These are phyloP conservation scores for Tortrix viridana DNA, from an alignment of 2,888 invertebrate genomes.

Conservation along the genomic window DNA sequence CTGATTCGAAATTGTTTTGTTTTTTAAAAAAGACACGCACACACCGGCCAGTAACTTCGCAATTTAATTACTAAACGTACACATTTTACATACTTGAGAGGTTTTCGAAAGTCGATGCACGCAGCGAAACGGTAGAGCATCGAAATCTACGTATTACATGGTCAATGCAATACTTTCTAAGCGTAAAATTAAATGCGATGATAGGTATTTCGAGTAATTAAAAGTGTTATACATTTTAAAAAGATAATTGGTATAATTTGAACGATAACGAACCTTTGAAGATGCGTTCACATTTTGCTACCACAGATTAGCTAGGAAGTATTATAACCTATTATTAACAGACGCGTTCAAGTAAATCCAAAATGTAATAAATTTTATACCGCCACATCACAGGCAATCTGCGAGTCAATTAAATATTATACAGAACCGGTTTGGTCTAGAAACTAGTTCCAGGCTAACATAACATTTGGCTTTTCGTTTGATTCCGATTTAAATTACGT, in stretches of 20 bases:
- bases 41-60: slow-evolving; percentile 55
- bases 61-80: slow-evolving; percentile 53
- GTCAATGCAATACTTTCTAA: slow-evolving; percentile 55
- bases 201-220: slow-evolving; percentile 25
- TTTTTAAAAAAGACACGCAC: slow-evolving; percentile 42
- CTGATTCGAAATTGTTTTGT: slow-evolving; percentile 41
- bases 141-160: slow-evolving; percentile 40
- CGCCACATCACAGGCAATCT: slow-evolving; percentile 37
- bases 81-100: slow-evolving; percentile 60
- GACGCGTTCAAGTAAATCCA: slow-evolving; percentile 26
- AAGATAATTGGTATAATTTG: slow-evolving; percentile 26
- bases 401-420: slow-evolving; percentile 41
- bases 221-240: slow-evolving; percentile 27
- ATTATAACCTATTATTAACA: slow-evolving; percentile 20
- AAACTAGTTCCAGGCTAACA: slow-evolving; percentile 23
- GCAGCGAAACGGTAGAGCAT: slow-evolving; percentile 69
- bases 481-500: slow-evolving; percentile 12
- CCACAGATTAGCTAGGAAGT: slow-evolving; percentile 8
- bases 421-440: slow-evolving; percentile 41
- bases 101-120: slow-evolving; percentile 78
- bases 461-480: slow-evolving; percentile 15
- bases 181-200: slow-evolving; percentile 44
- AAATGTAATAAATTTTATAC: slow-evolving; percentile 31
- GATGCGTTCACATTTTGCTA: slow-evolving; percentile 19
- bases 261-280: slow-evolving; percentile 24